Conservation (phyloP, 2,113 vertebrate genomes). For the Ciconia stormi region DNA sequence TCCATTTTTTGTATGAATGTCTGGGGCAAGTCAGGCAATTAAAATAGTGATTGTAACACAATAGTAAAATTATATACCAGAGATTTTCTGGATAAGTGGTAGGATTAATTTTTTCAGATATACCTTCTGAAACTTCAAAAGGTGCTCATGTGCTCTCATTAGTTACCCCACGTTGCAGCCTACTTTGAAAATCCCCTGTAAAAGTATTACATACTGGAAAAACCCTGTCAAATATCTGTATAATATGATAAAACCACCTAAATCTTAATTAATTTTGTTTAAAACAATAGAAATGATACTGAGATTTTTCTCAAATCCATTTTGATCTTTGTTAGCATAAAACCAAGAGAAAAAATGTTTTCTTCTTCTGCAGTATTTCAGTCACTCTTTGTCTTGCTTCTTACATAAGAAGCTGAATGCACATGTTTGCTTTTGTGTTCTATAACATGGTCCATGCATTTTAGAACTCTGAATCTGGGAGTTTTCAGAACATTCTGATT, state of each 20-base stretch:
- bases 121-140: not conserved
- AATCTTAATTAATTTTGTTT: conserved; percentile 45
- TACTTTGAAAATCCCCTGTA: not conserved
- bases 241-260: not conserved
- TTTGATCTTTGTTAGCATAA: not conserved
- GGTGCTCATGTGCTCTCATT: not conserved
- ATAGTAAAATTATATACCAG: not conserved
- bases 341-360: not conserved
- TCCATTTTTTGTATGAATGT: not conserved
- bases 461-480: not conserved
- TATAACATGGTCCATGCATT: not conserved
- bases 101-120: not conserved
- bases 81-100: not conserved
- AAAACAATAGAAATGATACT: conserved; percentile 23
- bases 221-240: not conserved
- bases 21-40: not conserved
- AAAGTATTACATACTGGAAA: not conserved
- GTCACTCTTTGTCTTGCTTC: not conserved
- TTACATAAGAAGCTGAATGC: not conserved
- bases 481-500: not conserved
- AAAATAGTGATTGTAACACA: not conserved
- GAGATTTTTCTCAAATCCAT: conserved; percentile 34
- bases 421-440: not conserved
- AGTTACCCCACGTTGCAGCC: not conserved
- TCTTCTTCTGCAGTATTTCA: not conserved